Conservation (phyloP, 2,113 vertebrate genomes). For the Oreocharis arfaki region DNA sequence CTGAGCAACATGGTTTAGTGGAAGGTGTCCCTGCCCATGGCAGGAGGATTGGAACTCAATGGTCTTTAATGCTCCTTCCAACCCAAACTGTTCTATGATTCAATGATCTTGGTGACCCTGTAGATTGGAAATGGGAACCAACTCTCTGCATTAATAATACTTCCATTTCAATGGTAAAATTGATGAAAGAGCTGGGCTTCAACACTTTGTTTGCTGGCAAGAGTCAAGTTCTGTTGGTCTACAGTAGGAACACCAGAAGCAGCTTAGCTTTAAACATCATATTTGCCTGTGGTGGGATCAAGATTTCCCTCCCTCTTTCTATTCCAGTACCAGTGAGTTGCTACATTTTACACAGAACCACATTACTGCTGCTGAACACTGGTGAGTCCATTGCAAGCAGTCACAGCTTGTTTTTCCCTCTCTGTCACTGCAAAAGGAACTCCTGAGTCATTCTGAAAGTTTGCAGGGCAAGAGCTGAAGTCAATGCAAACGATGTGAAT, state of each 20-base stretch:
- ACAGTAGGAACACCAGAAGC: background rate
- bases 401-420: background rate
- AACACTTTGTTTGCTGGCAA: background rate
- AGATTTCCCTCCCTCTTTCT: background rate
- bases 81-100: background rate
- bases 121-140: background rate
- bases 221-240: background rate
- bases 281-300: background rate
- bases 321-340: background rate
- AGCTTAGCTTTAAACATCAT: background rate
- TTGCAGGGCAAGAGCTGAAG: background rate
- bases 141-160: background rate
- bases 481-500: background rate
- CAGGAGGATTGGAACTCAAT: accelerated
- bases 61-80: background rate
- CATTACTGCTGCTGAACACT: background rate
- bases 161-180: background rate
- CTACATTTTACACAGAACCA: background rate
- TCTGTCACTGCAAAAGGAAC: background rate
- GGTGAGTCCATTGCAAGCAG: accelerated
- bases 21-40: background rate
- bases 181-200: background rate
- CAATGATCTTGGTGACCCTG: background rate
- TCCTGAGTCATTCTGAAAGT: background rate
- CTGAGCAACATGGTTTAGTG: background rate